phyloP scores from a whole-genome alignment of 2,113 vertebrate genomes.

The Sebastes fasciatus region DNA sequence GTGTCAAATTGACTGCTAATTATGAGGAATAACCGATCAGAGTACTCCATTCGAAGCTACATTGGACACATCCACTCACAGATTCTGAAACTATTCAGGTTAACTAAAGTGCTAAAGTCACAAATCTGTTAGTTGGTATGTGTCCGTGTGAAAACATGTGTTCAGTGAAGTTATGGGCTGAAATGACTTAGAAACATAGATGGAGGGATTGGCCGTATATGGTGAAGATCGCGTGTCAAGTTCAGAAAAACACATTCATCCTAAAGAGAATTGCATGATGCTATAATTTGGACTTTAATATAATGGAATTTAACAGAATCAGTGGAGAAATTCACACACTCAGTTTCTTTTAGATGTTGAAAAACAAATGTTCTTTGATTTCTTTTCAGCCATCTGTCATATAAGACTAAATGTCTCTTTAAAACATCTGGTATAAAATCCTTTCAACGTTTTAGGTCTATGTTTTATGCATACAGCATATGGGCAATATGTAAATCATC shows the following conservation, averaged over 20 bases:
- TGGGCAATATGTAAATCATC: not conserved
- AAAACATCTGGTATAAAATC: not conserved
- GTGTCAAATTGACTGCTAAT: not conserved
- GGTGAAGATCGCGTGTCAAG: not conserved
- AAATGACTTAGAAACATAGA: not conserved
- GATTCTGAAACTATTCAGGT: not conserved
- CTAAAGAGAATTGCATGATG: not conserved
- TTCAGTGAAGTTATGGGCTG: not conserved
- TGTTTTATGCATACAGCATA: not conserved
- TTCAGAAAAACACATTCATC: not conserved
- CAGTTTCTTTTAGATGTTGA: not conserved
- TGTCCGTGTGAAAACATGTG: not conserved
- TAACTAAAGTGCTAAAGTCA: not conserved
- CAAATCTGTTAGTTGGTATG: no score
- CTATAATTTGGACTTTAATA: not conserved
- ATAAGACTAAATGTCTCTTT: not conserved
- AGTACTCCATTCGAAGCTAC: not conserved
- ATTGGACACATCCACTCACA: not conserved
- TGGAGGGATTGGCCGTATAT: not conserved
- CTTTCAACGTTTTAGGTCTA: not conserved
- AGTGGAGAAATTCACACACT: not conserved
- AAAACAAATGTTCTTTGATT: not conserved
- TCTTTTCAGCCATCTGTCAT: not conserved
- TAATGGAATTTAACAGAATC: not conserved
- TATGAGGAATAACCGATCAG: not conserved